These are phyloP conservation scores for Falco biarmicus DNA, from an alignment of 2,797 vertebrate genomes.

Conservation along the genomic window DNA sequence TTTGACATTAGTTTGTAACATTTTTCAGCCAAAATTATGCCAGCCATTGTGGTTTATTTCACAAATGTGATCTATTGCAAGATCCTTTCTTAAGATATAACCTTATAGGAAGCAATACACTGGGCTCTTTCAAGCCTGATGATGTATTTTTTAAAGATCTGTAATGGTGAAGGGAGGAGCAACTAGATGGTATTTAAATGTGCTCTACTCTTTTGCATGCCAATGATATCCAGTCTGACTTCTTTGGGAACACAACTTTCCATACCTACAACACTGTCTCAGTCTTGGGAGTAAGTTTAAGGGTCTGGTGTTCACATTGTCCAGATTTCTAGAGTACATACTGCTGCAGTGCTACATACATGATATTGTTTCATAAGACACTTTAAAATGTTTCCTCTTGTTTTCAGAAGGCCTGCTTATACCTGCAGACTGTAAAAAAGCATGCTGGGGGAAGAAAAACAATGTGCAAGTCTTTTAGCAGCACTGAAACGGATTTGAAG, in stretches of 20 bases:
- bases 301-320: neutral
- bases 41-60: neutral
- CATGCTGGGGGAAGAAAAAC: neutral
- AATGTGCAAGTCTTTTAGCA: neutral
- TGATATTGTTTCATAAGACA: neutral
- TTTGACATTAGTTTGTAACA: neutral
- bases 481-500: neutral
- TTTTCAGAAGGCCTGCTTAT: neutral
- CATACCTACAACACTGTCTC: neutral
- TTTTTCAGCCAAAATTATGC: neutral
- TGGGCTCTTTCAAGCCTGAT: neutral
- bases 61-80: neutral
- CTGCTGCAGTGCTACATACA: neutral
- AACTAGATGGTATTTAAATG: neutral
- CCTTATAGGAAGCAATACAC: neutral
- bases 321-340: neutral
- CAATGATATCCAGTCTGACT: neutral
- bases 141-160: neutral
- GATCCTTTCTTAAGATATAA: neutral
- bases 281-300: neutral
- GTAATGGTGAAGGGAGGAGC: neutral
- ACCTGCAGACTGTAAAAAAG: neutral
- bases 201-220: neutral
- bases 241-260: neutral
- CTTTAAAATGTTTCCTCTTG: neutral